Base-by-base conservation (phyloP, 2,797 vertebrate genomes). In the Cuniculus paca region DNA sequence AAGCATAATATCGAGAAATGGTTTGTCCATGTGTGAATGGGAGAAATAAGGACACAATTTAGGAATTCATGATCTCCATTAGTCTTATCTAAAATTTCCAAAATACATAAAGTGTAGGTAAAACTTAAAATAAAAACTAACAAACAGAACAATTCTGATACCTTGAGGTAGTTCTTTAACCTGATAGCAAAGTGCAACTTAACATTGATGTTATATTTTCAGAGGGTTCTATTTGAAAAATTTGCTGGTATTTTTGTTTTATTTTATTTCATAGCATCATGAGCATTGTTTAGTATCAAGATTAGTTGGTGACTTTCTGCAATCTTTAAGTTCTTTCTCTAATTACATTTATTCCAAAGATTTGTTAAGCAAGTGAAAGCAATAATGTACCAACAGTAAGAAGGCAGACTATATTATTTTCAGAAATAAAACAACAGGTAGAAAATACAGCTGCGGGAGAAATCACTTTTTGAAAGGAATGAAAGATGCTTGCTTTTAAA, bases 1-100 rank as follows among this genome's bases (percentile, higher is more conserved):
- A 63, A 1, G 2, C 6, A 26, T 48, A 9, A 68, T 12, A 3
- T 22, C 39, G 6, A 28, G 14, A 72, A 31, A 24, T 6, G 6
- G 2, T 11, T 60, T n/a, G 1, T 31, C 5, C 45, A 1, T 6
- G 6, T 19, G 20, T 56, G 6, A 3, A 5, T 5, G 0, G 22
- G 2, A 6, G 8, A 54, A 20, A 1, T 10, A 80, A 17, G 5
- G 1, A 17, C 45, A 19, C 14, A 4, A 24, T 16, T 16, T 20
- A 31, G n/a, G 11, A 4, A 45, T 70, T 36, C 3, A 31, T 87
- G 7, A 39, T 48, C 42, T 74, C 36, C 34, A n/a, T 61, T 79
- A 80, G 0, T 5, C 2, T 22, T 45, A 1, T 6, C 5, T 9
- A 88, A 74, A n/a, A 56, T 6, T 83, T 78, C 39, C 4, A 50